Evolutionary conservation across 2,797 vertebrate genomes (phyloP).

Genomic region (Megaceryle alcyon): DNA sequence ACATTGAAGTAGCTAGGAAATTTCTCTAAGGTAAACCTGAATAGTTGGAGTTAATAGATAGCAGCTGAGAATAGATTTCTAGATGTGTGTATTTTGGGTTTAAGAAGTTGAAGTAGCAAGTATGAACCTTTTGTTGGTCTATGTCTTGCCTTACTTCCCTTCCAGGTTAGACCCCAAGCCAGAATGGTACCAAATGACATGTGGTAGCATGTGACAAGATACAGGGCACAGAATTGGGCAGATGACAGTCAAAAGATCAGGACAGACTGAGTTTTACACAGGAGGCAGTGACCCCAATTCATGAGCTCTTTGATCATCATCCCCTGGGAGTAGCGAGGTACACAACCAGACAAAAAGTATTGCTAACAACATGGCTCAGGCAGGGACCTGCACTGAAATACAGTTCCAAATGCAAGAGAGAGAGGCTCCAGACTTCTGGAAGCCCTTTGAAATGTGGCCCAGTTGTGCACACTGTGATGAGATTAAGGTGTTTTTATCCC

Average conservation of each 20-base stretch:
- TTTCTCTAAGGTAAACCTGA: not conserved
- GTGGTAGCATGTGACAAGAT: not conserved
- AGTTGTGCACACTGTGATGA: not conserved
- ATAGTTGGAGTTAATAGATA: not conserved
- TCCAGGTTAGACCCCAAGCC: not conserved
- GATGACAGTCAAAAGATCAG: not conserved
- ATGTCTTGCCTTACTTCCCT: not conserved
- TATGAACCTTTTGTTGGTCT: not conserved
- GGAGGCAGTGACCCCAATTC: not conserved
- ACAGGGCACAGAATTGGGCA: not conserved
- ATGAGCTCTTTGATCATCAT: not conserved
- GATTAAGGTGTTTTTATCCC: not conserved
- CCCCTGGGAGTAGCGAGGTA: not conserved
- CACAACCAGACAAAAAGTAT: not conserved
- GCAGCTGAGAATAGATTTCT: not conserved
- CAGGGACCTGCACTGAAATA: not conserved
- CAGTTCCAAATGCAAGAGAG: not conserved
- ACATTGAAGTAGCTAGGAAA: not conserved
- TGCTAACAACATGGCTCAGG: not conserved
- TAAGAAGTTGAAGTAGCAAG: not conserved
- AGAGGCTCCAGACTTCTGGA: not conserved
- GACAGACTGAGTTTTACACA: not conserved
- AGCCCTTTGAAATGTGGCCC: not conserved
- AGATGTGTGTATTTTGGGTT: not conserved
- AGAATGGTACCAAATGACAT: not conserved